Evolutionary conservation across 2,888 invertebrate genomes (phyloP), one percentile per base, ranked within the genome.

Genomic region (Melanophora roralis): DNA sequence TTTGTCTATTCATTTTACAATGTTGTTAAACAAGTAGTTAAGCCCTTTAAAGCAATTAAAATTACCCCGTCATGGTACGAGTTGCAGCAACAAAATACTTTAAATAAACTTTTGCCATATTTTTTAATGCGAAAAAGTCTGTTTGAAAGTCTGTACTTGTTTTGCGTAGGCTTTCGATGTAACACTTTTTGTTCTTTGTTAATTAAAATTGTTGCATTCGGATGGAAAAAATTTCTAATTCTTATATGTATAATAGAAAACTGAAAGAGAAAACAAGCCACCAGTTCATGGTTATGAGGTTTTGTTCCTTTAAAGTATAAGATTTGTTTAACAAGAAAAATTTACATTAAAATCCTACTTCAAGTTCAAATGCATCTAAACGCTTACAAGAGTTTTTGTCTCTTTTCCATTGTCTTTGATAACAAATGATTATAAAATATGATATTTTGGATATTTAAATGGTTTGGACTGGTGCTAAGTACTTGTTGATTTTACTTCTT

Each of bases 201-300:
- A 76, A 76, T 80, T 80, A 80, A 76, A 76, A 76, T 73, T 80
- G 76, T 76, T 80, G 80, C 80, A 76, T 76, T 73, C 69, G 51
- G 14, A 32, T 16, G 16, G 45, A 32, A 51, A 19, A 40, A 19
- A 51, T 5, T 6, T n/a, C n/a, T n/a, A n/a, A n/a, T n/a, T n/a
- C n/a, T n/a, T n/a, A n/a, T n/a, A n/a, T 27, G 27, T 3, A 40
- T 53, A 43, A 62, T 62, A 34, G 51, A 7, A 55, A 64, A 34
- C 40, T 16, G 14, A 4, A 23, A 38, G 11, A 27, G 34, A 51
- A 43, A 62, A 72, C 62, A 45, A 64, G 38, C 53, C 45, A 64
- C 62, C 47, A 57, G 23, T 47, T 43, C 40, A 49, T 34, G 51
- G 51, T 67, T 74, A 23, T 75, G 47, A 62, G 60, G 23, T 68